Evolutionary conservation across 2,888 invertebrate genomes (phyloP).

Genomic region (Bruchidius siliquastri): DNA sequence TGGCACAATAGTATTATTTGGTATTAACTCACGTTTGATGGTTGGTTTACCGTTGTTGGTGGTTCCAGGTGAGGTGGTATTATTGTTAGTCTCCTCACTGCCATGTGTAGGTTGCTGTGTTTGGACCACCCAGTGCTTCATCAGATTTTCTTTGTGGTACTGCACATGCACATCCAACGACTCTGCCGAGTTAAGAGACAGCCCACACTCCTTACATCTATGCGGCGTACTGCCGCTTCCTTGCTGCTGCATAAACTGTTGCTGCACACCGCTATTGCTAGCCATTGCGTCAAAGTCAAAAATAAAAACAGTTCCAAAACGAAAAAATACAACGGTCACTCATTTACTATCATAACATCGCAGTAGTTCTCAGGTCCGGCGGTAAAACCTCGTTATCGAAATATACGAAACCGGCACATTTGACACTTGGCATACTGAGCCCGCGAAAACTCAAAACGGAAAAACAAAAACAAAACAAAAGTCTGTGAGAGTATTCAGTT

Average conservation of each 20-base stretch:
- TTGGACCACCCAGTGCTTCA: conserved; percentile 68
- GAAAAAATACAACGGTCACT: conserved; percentile 46
- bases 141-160: conserved; percentile 70
- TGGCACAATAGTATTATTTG: conserved; percentile 56
- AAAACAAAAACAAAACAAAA: conserved; percentile 35
- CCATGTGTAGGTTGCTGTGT: conserved; percentile 43
- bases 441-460: conserved; percentile 21
- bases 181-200: conserved; percentile 69
- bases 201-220: conserved; percentile 72
- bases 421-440: conserved; percentile 30
- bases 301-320: conserved; percentile 38
- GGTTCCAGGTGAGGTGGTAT: conserved; percentile 19
- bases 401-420: conserved; percentile 26
- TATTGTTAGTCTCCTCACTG: conserved; percentile 65
- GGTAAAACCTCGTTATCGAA: conserved; percentile 25
- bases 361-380: conserved; percentile 41
- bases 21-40: conserved; percentile 54
- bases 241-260: conserved; percentile 18
- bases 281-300: conserved; percentile 40
- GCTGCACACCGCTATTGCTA: conserved; percentile 35
- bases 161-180: conserved; percentile 75
- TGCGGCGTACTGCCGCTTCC: conserved; percentile 53
- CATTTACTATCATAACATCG: conserved; percentile 48
- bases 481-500: conserved; percentile 22
- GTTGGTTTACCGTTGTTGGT: conserved; percentile 33